Percentiles rank a stretch among this genome's conserved stretches.
Evolutionary conservation across 2,797 vertebrate species (phyloP).

Genomic region (Thalassophryne amazonica): DNA sequence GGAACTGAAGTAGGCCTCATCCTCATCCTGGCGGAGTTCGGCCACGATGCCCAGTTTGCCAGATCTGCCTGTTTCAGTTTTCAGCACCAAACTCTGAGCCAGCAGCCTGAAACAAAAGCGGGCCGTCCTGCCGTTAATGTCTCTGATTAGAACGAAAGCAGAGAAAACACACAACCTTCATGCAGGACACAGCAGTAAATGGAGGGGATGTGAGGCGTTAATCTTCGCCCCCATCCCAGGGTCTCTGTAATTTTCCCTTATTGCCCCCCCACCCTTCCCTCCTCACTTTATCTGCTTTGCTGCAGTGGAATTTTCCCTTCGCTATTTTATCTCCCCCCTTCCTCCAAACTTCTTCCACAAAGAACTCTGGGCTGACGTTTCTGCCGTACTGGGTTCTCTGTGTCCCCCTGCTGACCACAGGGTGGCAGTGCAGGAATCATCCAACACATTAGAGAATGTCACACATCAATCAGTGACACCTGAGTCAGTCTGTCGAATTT

Average conservation of each 20-base stretch:
- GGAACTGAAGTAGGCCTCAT: constrained; percentile 94
- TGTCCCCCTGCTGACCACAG: constrained; percentile 65
- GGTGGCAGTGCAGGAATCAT: constrained; percentile 11
- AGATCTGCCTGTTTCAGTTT: constrained; percentile 71
- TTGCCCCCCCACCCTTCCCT: constrained; percentile 37
- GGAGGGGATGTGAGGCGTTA: constrained; percentile 62
- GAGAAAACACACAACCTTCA: constrained; percentile 73
- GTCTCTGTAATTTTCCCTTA: constrained; percentile 64
- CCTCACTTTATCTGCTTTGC: constrained; percentile 69
- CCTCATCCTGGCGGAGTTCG: constrained; percentile 88
- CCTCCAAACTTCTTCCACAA: constrained; percentile 60
- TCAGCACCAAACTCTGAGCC: constrained; percentile 90
- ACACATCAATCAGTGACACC: too few relatives aligned
- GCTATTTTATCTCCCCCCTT: constrained; percentile 42
- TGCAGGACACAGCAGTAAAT: constrained; percentile 64
- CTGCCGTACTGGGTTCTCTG: constrained; percentile 47
- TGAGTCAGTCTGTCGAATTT: too few relatives aligned
- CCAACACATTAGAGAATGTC: too few relatives aligned
- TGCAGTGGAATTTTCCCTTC: constrained; percentile 82
- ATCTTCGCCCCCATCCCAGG: constrained; percentile 45
- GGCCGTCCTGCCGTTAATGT: constrained; percentile 14
- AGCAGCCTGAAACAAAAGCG: constrained; percentile 80
- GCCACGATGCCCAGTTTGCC: constrained; percentile 69
- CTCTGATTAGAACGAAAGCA: constrained; percentile 21
- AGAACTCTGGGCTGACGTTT: constrained; percentile 12